These are phyloP conservation scores for Sepiola atlantica DNA, from an alignment of 2,888 invertebrate genomes.

Conservation along the genomic window DNA sequence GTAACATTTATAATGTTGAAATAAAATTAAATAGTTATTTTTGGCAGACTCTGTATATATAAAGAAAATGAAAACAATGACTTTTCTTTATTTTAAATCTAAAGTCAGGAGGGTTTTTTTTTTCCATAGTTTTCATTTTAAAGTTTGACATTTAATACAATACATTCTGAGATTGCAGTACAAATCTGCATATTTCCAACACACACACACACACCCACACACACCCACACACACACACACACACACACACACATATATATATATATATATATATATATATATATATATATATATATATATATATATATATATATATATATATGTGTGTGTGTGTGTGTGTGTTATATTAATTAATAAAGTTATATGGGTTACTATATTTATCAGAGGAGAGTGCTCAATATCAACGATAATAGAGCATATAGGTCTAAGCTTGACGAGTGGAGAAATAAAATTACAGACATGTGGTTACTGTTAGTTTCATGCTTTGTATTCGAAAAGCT, in stretches of 20 bases:
- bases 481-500: not conserved
- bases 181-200: not conserved
- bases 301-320: constrained; percentile 34
- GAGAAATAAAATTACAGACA: too few relatives aligned
- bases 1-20: too few relatives aligned
- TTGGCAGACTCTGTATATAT: not conserved
- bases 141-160: not conserved
- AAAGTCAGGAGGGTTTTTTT: not conserved
- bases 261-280: too few relatives aligned
- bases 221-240: too few relatives aligned
- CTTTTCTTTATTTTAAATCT: not conserved
- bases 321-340: not conserved
- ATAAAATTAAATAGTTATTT: too few relatives aligned
- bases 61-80: not conserved
- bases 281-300: constrained; percentile 22
- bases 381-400: too few relatives aligned
- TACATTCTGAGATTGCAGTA: not conserved
- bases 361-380: too few relatives aligned
- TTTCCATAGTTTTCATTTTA: not conserved
- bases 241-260: too few relatives aligned
- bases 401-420: too few relatives aligned
- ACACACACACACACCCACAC: not conserved
- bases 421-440: too few relatives aligned
- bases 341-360: too few relatives aligned
- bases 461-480: too few relatives aligned